These are phyloP conservation scores for Morus bassanus DNA, from an alignment of 2,797 vertebrate genomes.

Conservation along the genomic window DNA sequence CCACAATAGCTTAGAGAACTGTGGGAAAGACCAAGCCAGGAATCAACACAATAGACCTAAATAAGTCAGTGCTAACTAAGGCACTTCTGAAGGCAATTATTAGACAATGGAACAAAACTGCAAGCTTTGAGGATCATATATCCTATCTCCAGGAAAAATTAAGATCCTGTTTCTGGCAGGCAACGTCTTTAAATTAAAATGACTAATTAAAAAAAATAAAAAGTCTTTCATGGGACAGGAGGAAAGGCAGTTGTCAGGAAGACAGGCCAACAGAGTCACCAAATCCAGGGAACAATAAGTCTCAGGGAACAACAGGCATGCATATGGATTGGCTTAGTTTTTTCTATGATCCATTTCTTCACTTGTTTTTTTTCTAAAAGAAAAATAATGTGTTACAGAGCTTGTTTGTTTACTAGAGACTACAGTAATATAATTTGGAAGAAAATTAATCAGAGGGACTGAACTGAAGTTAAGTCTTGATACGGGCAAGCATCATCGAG, in stretches of 20 bases:
- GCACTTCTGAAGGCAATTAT: neutral
- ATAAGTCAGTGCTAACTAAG: neutral
- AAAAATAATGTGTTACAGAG: conserved; percentile 18
- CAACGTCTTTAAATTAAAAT: neutral
- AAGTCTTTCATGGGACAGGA: neutral
- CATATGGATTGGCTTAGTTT: neutral
- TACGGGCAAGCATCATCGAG: neutral
- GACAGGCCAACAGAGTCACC: neutral
- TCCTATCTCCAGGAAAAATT: neutral
- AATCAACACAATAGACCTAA: neutral
- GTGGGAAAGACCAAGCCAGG: neutral
- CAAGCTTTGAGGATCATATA: neutral
- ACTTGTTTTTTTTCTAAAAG: neutral
- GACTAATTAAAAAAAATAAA: neutral
- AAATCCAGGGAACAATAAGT: neutral
- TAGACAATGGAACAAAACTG: neutral
- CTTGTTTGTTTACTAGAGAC: conserved; percentile 25
- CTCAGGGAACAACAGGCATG: neutral
- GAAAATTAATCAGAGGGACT: conserved; percentile 40
- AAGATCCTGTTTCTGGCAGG: neutral
- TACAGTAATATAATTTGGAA: neutral
- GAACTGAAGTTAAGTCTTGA: neutral
- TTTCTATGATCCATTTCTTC: neutral
- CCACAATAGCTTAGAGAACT: neutral
- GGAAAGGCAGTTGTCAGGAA: conserved; percentile 2